Evolutionary conservation across 1,140 invertebrate species (phyloP).

Genomic region (Leptopilina clavipes): DNA sequence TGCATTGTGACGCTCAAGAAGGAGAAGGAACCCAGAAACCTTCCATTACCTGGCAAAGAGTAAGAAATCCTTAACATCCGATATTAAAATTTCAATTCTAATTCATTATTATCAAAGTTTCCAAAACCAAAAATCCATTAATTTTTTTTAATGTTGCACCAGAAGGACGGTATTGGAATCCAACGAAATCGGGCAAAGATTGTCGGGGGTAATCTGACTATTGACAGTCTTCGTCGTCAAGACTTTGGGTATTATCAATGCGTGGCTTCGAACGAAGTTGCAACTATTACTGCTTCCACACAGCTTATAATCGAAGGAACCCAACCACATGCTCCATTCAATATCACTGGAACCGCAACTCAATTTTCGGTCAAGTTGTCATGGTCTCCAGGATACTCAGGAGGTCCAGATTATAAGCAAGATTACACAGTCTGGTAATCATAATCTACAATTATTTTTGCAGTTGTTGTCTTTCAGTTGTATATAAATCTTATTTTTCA

Average conservation of each 20-base stretch:
- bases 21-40: constrained; percentile 94
- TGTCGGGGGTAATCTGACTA: constrained; percentile 92
- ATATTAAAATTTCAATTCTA: background rate
- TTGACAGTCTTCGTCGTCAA: constrained; percentile 87
- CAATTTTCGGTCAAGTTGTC: constrained; percentile 91
- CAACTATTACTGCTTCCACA: constrained; percentile 91
- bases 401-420: constrained; percentile 94
- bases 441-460: no score
- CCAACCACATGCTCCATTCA: constrained; percentile 96
- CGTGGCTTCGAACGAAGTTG: constrained; percentile 94
- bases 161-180: constrained; percentile 86
- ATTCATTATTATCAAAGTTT: no score
- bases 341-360: constrained; percentile 89
- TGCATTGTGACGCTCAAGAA: constrained; percentile 93
- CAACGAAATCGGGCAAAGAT: constrained; percentile 86
- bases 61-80: constrained; percentile 66
- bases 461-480: no score
- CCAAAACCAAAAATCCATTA: background rate
- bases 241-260: constrained; percentile 98
- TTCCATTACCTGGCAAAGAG: constrained; percentile 91
- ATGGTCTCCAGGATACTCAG: constrained; percentile 96
- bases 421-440: constrained; percentile 92
- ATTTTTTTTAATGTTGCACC: constrained; percentile 37
- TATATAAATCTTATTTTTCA: no score
- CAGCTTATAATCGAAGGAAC: constrained; percentile 96